Evolutionary conservation across 1,140 invertebrate genomes (phyloP).

Genomic region (Asobara japonica): DNA sequence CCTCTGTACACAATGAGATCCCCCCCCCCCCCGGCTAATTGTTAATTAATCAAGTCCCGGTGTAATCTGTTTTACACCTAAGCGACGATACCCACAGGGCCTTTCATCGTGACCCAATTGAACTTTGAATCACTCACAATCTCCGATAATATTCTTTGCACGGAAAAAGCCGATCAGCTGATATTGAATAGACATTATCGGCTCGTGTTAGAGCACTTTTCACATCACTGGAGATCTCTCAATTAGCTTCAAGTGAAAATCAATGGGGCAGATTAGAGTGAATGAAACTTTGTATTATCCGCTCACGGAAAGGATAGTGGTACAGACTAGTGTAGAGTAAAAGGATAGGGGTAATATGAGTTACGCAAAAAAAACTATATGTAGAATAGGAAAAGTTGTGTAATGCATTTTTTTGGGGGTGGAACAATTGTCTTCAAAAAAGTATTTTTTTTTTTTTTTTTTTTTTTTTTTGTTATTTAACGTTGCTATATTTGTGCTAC

Average conservation of each 20-base stretch:
- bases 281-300: too few relatives aligned
- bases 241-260: background rate
- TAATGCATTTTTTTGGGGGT: too few relatives aligned
- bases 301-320: too few relatives aligned
- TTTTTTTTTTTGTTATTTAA: too few relatives aligned
- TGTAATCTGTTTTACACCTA: background rate
- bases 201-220: slow-evolving; percentile 21
- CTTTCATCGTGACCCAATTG: background rate
- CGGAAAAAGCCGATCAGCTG: background rate
- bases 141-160: background rate
- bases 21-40: background rate
- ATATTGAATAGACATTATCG: background rate
- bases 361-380: too few relatives aligned
- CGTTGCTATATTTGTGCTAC: too few relatives aligned
- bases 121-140: background rate
- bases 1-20: background rate
- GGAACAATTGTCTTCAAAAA: too few relatives aligned
- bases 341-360: too few relatives aligned
- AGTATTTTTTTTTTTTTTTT: too few relatives aligned
- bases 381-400: too few relatives aligned
- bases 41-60: background rate
- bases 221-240: slow-evolving; percentile 14
- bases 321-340: too few relatives aligned
- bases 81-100: background rate
- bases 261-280: too few relatives aligned